A percentile compares a stretch with the other conserved stretches of the same genome.
Evolutionary conservation across 1,140 invertebrate species (phyloP).

Genomic region (Papilio glaucus): DNA sequence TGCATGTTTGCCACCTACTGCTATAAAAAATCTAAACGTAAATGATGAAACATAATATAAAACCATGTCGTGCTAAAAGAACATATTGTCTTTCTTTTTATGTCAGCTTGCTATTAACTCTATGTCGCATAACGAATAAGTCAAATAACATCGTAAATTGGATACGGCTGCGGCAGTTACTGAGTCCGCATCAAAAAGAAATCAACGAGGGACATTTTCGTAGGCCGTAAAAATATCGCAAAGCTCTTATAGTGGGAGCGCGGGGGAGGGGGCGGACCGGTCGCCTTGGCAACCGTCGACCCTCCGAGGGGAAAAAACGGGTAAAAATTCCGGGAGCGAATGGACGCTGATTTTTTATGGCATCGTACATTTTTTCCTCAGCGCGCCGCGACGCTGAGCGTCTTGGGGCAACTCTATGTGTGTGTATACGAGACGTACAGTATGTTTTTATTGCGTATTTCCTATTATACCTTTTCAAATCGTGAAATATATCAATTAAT

Average conservation of each 20-base stretch:
- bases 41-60: too few species aligned
- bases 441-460: constrained; percentile 44
- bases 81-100: background rate
- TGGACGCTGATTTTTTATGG: constrained; percentile 82
- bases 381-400: constrained; percentile 67
- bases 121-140: constrained; percentile 17
- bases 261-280: constrained; percentile 51
- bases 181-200: constrained; percentile 45
- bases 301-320: constrained; percentile 80
- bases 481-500: too few species aligned
- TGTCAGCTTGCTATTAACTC: constrained; percentile 3
- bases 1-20: too few species aligned
- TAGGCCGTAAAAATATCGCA: constrained; percentile 73
- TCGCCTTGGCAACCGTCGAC: constrained; percentile 72
- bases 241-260: constrained; percentile 54
- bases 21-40: too few species aligned
- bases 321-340: constrained; percentile 79
- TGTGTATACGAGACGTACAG: constrained; percentile 53
- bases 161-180: constrained; percentile 36
- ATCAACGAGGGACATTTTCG: constrained; percentile 53
- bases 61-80: background rate
- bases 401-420: constrained; percentile 46
- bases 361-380: constrained; percentile 80
- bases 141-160: constrained; percentile 25
- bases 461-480: background rate